phyloP scores from a whole-genome alignment of 2,888 invertebrate species.

The Tinea semifulvella region DNA sequence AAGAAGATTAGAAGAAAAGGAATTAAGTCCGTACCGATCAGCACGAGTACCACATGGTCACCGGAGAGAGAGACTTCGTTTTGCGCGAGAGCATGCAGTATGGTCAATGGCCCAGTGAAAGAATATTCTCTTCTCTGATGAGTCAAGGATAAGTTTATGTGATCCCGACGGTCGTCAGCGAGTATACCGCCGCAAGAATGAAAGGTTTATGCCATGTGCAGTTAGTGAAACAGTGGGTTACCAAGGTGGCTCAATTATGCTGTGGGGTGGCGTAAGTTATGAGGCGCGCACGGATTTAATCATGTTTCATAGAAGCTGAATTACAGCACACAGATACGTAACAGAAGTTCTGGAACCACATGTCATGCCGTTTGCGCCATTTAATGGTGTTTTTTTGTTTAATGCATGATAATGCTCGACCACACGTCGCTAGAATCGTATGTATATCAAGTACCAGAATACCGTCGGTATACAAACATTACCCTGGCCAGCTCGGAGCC shows the following conservation, averaged over 20 bases:
- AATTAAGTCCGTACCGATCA: no score
- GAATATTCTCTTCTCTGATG: constrained; percentile 9
- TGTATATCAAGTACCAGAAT: no score
- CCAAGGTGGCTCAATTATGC: background rate
- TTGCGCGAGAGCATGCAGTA: constrained; percentile 2
- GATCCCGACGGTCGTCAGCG: constrained; percentile 13
- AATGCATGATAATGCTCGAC: background rate
- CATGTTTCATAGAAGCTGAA: background rate
- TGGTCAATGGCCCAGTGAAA: constrained; percentile 8
- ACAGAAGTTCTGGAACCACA: constrained; percentile 1
- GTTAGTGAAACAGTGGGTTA: background rate
- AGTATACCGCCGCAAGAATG: constrained; percentile 9
- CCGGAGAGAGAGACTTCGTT: constrained; percentile 1
- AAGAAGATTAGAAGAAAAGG: constrained; percentile 2
- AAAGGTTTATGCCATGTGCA: constrained; percentile 1
- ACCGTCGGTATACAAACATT: no score
- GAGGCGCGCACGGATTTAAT: constrained; percentile 3
- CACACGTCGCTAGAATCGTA: no score
- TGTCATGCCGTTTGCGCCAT: background rate
- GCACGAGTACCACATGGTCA: background rate
- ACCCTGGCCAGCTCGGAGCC: no score
- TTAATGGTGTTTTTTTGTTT: background rate
- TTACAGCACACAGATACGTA: background rate
- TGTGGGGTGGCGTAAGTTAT: background rate
- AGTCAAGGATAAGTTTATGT: constrained; percentile 6